A percentile compares a stretch with the other conserved stretches of the same genome.
Evolutionary conservation across 2,888 invertebrate genomes (phyloP).

Genomic region (Seira musarum): DNA sequence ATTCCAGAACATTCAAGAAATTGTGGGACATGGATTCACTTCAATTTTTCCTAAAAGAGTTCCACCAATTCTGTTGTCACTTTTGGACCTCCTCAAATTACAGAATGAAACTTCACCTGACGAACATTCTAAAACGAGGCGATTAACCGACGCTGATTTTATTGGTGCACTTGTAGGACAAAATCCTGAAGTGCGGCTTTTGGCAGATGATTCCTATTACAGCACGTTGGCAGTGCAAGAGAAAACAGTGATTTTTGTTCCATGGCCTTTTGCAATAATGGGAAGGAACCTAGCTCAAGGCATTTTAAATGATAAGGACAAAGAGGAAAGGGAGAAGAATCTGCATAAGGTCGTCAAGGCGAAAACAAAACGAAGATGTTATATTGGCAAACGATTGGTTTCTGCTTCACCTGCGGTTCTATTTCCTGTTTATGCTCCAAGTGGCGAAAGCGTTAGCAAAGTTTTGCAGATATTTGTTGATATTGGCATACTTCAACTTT

Average conservation of each 20-base stretch:
- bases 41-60: slow-evolving; percentile 18
- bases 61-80: neutral
- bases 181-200: neutral
- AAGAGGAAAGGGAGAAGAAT: neutral
- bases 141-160: neutral
- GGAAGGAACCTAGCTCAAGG: slow-evolving; percentile 11
- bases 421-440: slow-evolving; percentile 14
- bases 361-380: too few relatives aligned
- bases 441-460: neutral
- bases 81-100: too few relatives aligned
- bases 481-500: neutral
- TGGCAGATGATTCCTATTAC: neutral
- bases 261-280: slow-evolving; percentile 19
- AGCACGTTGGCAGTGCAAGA: neutral
- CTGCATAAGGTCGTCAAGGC: too few relatives aligned
- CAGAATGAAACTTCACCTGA: too few relatives aligned
- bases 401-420: neutral
- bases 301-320: neutral
- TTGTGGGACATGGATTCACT: neutral
- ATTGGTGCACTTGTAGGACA: neutral
- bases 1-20: neutral
- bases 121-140: too few relatives aligned
- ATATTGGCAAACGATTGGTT: slow-evolving; percentile 1
- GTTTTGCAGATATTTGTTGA: slow-evolving; percentile 11
- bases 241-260: slow-evolving; percentile 3